phyloP scores from a whole-genome alignment of 2,888 invertebrate genomes.

The Spialia ferax region DNA sequence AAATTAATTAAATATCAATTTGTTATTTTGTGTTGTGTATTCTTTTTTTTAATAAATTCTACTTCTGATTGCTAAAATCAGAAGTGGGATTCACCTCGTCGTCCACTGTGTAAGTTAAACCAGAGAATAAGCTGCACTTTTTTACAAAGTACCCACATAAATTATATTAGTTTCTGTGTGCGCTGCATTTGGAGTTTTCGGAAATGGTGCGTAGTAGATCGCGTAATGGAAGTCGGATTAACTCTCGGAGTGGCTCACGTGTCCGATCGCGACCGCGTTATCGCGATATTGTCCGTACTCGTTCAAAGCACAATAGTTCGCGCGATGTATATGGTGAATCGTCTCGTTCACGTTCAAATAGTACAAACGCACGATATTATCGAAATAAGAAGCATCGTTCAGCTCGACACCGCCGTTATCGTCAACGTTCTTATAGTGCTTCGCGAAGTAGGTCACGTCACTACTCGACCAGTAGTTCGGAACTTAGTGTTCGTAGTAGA shows the following conservation, averaged over 20 bases:
- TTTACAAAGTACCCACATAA: neutral
- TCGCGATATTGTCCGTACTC: neutral
- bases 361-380: neutral
- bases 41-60: neutral
- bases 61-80: constrained; percentile 7
- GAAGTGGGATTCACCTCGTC: neutral
- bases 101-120: neutral
- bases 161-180: neutral
- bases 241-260: neutral
- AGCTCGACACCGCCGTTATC: neutral
- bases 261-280: neutral
- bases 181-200: neutral
- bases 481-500: too few species aligned
- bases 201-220: neutral
- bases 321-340: neutral
- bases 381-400: neutral
- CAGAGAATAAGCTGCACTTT: neutral
- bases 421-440: too few species aligned
- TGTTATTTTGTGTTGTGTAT: too few species aligned
- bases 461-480: too few species aligned
- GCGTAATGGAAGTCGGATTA: neutral
- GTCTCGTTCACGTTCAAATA: neutral
- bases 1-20: too few species aligned
- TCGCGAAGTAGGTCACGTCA: too few species aligned
- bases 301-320: neutral